Conservation (phyloP, 1,140 invertebrate species). For the Zaprionus nigranus region DNA sequence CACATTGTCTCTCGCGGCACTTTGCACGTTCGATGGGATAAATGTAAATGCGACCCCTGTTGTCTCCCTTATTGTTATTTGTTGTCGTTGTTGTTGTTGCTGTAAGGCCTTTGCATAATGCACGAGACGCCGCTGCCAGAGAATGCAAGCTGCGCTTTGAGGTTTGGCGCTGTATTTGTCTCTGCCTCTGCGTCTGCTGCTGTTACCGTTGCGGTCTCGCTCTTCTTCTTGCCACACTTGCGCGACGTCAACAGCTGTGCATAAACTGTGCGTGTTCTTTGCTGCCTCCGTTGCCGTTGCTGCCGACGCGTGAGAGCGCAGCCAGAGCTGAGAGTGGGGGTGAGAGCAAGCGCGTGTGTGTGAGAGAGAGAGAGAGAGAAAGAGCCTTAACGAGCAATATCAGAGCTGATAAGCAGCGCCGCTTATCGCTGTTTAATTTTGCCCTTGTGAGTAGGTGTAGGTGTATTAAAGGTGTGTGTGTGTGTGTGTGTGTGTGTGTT, state of each 20-base stretch:
- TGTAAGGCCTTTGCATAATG: conserved; percentile 30
- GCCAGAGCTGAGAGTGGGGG: background rate
- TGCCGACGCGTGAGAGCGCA: conserved; percentile 19
- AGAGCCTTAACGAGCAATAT: conserved; percentile 11
- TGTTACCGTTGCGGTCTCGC: conserved; percentile 11
- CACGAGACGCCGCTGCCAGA: background rate
- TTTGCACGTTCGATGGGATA: conserved; percentile 7
- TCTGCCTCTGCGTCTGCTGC: background rate
- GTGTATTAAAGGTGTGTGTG: background rate
- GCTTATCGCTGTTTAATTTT: conserved; percentile 32
- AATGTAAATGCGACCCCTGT: conserved; percentile 14
- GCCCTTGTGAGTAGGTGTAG: conserved; percentile 20
- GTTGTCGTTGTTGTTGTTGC: conserved; percentile 20
- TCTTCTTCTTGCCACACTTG: conserved; percentile 25
- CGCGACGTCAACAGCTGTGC: conserved; percentile 40
- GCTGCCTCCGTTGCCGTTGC: background rate
- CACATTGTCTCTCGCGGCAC: conserved; percentile 13
- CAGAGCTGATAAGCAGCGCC: conserved; percentile 37
- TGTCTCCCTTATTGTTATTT: conserved; percentile 8
- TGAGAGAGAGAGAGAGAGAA: background rate
- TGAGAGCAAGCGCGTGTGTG: background rate
- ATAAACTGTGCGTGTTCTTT: conserved; percentile 39
- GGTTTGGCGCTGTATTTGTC: conserved; percentile 7
- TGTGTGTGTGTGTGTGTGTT: conserved; percentile 5
- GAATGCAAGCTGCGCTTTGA: background rate